phyloP scores from a whole-genome alignment of 2,888 invertebrate genomes.

The Endomychus coccineus region DNA sequence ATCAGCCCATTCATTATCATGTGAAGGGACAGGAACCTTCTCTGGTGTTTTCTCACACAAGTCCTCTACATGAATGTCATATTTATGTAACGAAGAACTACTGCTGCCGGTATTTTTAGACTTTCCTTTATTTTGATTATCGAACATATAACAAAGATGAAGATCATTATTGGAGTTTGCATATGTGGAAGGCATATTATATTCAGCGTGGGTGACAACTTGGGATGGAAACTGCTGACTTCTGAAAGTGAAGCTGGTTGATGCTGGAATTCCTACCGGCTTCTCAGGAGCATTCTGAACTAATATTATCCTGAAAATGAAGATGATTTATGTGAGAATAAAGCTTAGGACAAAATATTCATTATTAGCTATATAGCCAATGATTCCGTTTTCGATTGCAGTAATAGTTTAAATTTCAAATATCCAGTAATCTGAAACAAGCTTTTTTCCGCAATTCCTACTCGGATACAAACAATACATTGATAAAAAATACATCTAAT shows the following conservation, averaged over 20 bases:
- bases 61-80: conserved; percentile 31
- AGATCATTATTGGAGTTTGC: conserved; percentile 35
- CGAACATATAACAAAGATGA: conserved; percentile 36
- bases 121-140: conserved; percentile 27
- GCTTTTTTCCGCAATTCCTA: too few species aligned
- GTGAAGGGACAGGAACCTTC: conserved; percentile 9
- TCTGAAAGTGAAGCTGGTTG: conserved; percentile 48
- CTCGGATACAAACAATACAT: too few species aligned
- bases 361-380: too few species aligned
- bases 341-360: too few species aligned
- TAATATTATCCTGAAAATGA: conserved; percentile 65
- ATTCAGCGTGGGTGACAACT: conserved; percentile 60
- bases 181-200: conserved; percentile 42
- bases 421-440: too few species aligned
- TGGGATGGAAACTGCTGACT: conserved; percentile 41
- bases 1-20: conserved; percentile 10
- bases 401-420: too few species aligned
- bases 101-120: conserved; percentile 21
- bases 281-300: conserved; percentile 91
- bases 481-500: too few species aligned
- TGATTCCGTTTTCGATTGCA: too few species aligned
- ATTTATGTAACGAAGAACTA: conserved; percentile 33
- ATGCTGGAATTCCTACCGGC: conserved; percentile 56
- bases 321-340: background rate
- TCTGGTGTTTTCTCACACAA: conserved; percentile 19